Evolutionary conservation across 2,888 invertebrate genomes (phyloP).

Genomic region (Neoitamus cyanurus): DNA sequence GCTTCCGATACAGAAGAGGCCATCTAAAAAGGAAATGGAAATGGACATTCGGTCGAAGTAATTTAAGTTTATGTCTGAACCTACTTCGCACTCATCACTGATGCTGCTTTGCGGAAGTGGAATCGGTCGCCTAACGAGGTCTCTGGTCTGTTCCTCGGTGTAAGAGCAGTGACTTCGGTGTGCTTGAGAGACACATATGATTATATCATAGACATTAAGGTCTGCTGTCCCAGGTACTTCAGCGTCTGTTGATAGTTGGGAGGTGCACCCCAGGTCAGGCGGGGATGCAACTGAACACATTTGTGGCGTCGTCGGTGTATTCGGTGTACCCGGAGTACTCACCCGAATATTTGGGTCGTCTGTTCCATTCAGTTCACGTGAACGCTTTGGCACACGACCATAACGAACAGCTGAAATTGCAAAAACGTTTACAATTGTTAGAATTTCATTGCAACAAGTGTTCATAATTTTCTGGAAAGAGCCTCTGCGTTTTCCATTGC

Average conservation of each 20-base stretch:
- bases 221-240: conserved; percentile 69
- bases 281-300: conserved; percentile 67
- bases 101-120: conserved; percentile 69
- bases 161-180: conserved; percentile 90
- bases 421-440: conserved; percentile 23
- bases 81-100: conserved; percentile 57
- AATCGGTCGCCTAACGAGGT: conserved; percentile 76
- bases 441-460: background rate
- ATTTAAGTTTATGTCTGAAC: background rate
- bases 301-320: conserved; percentile 69
- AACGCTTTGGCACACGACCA: conserved; percentile 94
- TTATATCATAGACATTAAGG: conserved; percentile 81
- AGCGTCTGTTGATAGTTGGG: conserved; percentile 65
- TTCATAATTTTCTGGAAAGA: background rate
- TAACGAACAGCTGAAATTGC: conserved; percentile 86
- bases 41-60: background rate
- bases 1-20: conserved; percentile 74
- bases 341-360: conserved; percentile 63
- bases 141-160: conserved; percentile 84
- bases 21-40: conserved; percentile 60
- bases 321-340: conserved; percentile 66
- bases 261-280: conserved; percentile 64
- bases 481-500: background rate
- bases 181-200: conserved; percentile 82
- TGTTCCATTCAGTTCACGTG: conserved; percentile 78